Evolutionary conservation across 2,113 vertebrate genomes (phyloP), one percentile per base, ranked within the genome.

Genomic region (Odontophorus gujanensis): DNA sequence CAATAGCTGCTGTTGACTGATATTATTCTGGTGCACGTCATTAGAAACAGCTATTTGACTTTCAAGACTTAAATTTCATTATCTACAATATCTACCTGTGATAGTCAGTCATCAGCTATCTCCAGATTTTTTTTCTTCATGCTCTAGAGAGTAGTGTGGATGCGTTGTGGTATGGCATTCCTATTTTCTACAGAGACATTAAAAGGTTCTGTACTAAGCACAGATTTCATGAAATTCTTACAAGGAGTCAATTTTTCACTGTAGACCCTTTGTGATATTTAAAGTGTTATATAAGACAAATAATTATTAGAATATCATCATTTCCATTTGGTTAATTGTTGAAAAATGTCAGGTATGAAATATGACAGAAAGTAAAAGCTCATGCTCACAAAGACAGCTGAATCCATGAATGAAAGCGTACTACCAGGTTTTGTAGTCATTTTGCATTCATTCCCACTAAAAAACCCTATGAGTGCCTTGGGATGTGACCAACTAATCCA

Each of bases 401-500:
- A 89, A 87, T 74, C 32, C 36, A 59, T 61, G 10, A 81, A 8
- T 74, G 42, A 89, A 85, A 65, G 73, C 43, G 13, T 85, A 43
- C 22, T 21, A 59, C 36, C 25, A 72, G 17, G 3, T 81, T 85
- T 92, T 93, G 21, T 69, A 87, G 30, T 47, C 21, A 67, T 92
- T 95, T 94, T 95, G 7, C 16, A 61, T 89, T 87, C 36, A 90
- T 92, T 94, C 22, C 32, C 48, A 73, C 8, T 78, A 59, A 87
- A 91, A 94, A 93, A 21, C 6, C n/a, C 16, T 80, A 45, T 47
- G 11, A 58, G 91, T 75, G 50, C 72, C 93, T 81, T 73, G 73
- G 77, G 92, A 94, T 81, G 26, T 79, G 85, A 95, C 85, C 79
- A 81, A 67, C 81, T 82, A 92, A 96, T 92, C 83, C 45, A 84